Base-by-base conservation (phyloP, 2,888 invertebrate genomes). In the Scaeva pyrastri region DNA sequence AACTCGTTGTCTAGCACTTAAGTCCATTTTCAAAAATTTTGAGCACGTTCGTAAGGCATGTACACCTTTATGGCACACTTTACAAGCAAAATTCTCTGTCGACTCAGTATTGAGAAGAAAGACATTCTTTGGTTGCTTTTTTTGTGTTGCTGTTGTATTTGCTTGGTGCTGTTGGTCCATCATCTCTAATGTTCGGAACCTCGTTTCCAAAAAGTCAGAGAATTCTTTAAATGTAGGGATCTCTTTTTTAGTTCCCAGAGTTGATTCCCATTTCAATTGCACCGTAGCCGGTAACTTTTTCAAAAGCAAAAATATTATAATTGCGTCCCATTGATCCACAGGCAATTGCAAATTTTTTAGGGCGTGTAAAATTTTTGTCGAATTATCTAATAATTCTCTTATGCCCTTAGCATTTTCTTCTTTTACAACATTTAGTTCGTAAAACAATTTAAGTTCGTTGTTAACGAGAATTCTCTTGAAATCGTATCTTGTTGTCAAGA, bases 21-120 rank as follows among this genome's bases (percentile, higher is more conserved):
- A 19, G n/a, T 58, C 58, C 58, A 58, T 41, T 36, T 36, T 39
- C 19, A 10, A 21, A 19, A 58, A 58, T 41, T 19, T n/a, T 19
- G 16, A n/a, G 19, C 41, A 58, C n/a, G 26, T 56, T 16, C 36
- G 14, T 16, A 56, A 56, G n/a, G 56, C 36, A 26, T 56, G 56
- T 36, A 14, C 14, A 5, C n/a, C 56, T 16, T 56, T 26, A 7
- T 56, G 14, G 2, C 36, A 36, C 26, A 26, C 56, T 16, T 56
- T 4, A 26, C 26, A 26, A 7, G 1, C 7, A 1, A 26, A 26
- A 26, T 26, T 26, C 26, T 26, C 26, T 56, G n/a, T 31, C 2
- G 31, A n/a, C 1, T 56, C 6, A n/a, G 56, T 56, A 26, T 14
- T 14, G 14, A 31, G 26, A 56, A n/a, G 56, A 56, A 56, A 31